Base-by-base conservation (phyloP, 2,113 vertebrate species). In the Urocitellus parryii region DNA sequence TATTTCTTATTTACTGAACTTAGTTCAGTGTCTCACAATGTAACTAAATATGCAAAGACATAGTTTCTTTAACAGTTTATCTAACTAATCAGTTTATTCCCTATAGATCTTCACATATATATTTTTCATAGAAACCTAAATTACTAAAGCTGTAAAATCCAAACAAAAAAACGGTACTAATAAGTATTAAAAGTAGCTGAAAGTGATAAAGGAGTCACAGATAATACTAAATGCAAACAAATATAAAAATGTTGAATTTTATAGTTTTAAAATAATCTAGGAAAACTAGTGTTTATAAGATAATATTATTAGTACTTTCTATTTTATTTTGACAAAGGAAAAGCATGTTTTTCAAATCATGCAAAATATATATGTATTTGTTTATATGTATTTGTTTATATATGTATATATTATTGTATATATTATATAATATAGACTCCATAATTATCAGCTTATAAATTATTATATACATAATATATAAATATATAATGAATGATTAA, bases 371-470 rank as follows among this genome's bases (percentile, higher is more conserved):
- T 51, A 51, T 51, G 48, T 51, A 51, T 13, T 51, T n/a, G n/a
- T n/a, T n/a, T n/a, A n/a, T n/a, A n/a, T n/a, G n/a, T n/a, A n/a
- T n/a, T n/a, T 67, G 0, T 20, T 6, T 32, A 34, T 74, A 8
- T 48, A 34, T 7, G 3, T 9, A 42, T 56, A 32, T 34, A 17
- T 53, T 32, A 63, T 32, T 63, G 8, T 32, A 80, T 42, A 8
- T n/a, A 34, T 8, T n/a, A 1, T 37, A 8, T 42, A 39, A 16
- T n/a, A 1, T 37, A 12, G 0, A 56, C 13, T 82, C 2, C 56
- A 68, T 56, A 42, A 74, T 45, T 37, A 74, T 32, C 37, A 1
- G 8, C 8, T 58, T 88, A 17, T 39, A 51, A 18, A 58, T 34
- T 65, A 37, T 51, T 58, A 65, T 29, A 78, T 29, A 39, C 65